phyloP scores from a whole-genome alignment of 2,888 invertebrate species.

The Trichogramma evanescens region DNA sequence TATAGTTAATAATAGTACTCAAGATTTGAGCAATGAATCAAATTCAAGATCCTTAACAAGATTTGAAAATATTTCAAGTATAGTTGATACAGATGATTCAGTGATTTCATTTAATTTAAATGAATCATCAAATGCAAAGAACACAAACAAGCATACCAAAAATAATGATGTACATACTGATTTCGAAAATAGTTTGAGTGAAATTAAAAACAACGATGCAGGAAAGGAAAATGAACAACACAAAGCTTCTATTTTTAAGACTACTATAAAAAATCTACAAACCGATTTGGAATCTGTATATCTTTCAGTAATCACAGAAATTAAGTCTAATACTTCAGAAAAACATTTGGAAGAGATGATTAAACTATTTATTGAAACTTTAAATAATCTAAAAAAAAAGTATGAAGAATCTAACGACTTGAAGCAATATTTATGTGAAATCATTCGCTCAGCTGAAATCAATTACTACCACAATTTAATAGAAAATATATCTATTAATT shows the following conservation, averaged over 20 bases:
- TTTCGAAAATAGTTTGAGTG: conserved; percentile 12
- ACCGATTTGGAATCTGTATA: conserved; percentile 32
- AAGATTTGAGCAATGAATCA: conserved; percentile 5
- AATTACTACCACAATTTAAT: conserved; percentile 38
- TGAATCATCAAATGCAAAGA: background rate
- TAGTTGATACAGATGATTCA: conserved; percentile 17
- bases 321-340: conserved; percentile 25
- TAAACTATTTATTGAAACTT: conserved; percentile 26
- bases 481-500: conserved; percentile 30
- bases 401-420: conserved; percentile 30
- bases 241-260: conserved; percentile 13
- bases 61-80: conserved; percentile 17
- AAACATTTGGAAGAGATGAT: conserved; percentile 31
- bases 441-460: conserved; percentile 35
- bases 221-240: conserved; percentile 1
- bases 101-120: conserved; percentile 12
- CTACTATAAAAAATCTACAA: conserved; percentile 26
- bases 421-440: conserved; percentile 32
- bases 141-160: background rate
- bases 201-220: background rate
- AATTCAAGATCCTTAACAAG: background rate
- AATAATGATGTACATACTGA: background rate
- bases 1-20: conserved; percentile 36
- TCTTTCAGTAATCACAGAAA: conserved; percentile 24
- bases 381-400: conserved; percentile 28